These are phyloP conservation scores for Stenichneumon culpator DNA, from an alignment of 2,888 invertebrate species.

Conservation along the genomic window DNA sequence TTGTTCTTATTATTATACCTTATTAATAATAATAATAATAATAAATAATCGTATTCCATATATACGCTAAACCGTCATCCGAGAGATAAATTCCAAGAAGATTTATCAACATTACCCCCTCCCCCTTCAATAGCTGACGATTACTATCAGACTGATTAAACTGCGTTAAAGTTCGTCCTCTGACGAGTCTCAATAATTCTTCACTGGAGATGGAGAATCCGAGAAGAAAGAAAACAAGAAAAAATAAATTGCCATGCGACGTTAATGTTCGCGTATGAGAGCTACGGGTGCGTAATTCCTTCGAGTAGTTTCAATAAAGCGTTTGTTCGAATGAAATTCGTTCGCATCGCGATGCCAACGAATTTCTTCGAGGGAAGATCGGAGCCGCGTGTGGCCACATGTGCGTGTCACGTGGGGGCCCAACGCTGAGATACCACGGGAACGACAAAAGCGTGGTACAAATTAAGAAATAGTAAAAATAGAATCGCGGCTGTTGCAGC, in stretches of 20 bases:
- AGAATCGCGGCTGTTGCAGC: conserved; percentile 68
- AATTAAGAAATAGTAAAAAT: conserved; percentile 80
- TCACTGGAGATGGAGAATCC: too few species aligned
- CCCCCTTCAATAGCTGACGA: not conserved
- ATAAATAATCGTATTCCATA: conserved; percentile 78
- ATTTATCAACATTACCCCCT: not conserved
- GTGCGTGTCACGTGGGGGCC: conserved; percentile 66
- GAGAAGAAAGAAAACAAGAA: not conserved
- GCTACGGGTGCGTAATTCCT: not conserved
- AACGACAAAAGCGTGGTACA: conserved; percentile 73
- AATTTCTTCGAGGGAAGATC: not conserved
- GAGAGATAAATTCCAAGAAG: not conserved
- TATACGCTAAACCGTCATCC: conserved; percentile 22
- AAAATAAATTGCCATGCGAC: not conserved
- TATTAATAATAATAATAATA: conserved; percentile 77
- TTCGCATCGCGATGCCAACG: not conserved
- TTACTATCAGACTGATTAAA: not conserved
- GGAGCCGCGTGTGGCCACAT: conserved; percentile 47
- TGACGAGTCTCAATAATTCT: not conserved
- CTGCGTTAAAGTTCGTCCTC: not conserved
- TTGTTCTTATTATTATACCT: conserved; percentile 77
- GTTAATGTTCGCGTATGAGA: not conserved
- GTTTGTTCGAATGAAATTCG: not conserved
- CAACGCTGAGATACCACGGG: conserved; percentile 64
- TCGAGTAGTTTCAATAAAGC: not conserved